Base-by-base conservation (phyloP, 2,888 invertebrate species). In the Phyllotreta striolata region DNA sequence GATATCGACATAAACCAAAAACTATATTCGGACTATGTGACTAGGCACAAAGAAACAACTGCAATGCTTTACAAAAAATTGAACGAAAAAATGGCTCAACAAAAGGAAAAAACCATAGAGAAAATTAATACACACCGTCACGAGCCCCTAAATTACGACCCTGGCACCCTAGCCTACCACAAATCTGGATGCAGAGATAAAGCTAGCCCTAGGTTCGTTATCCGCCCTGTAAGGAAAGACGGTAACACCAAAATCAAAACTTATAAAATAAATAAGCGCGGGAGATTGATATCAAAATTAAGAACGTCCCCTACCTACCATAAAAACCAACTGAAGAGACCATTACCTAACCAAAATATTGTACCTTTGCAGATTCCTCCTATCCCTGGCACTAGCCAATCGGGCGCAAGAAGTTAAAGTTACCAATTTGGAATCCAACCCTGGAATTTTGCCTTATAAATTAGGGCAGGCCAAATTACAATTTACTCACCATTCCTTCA, bases 391-490 rank as follows among this genome's bases (percentile, higher is more conserved):
- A 24, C 40, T 41, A 14, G 43, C 40, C 38, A 40, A 37, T 13
- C n/a, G 7, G 39, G 61, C 35, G 3, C 61, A 62, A 43, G 54
- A 34, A 35, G 35, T 43, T 13, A 47, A 49, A 14, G 64, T 66
- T 34, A 41, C 37, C 14, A 46, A 61, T 9, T 39, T 66, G 1
- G 39, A 54, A n/a, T 10, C 44, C 7, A 61, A 66, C 39, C 51
- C 55, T 0, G 57, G 63, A 56, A 44, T 66, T 10, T 58, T 64
- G 12, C 61, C 61, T 0, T 51, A 55, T 3, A 64, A 60, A n/a
- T 37, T 66, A 10, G 64, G 68, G 24, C 34, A 24, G 8, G 66
- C 64, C 0, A 66, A 43, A 57, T 12, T 68, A 37, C 44, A 62
- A 55, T 40, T 10, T 12, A 56, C 55, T 7, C 35, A 14, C 37